A percentile compares a stretch with the other conserved stretches of the same genome.
Conservation (phyloP, 1,140 invertebrate genomes). For the Drosophila sucinea region DNA sequence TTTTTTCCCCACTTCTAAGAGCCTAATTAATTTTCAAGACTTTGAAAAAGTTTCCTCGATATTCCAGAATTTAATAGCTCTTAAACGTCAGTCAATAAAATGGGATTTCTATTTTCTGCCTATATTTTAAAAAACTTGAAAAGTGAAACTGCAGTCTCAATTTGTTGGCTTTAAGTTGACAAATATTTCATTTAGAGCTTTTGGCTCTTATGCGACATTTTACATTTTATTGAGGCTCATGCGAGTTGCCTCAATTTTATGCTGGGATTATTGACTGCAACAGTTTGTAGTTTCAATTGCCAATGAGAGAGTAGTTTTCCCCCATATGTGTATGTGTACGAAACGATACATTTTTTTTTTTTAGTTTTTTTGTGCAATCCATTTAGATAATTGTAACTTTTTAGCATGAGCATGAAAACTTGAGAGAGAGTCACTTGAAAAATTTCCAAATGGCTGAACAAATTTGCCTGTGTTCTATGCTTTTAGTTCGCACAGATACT, state of each 20-base stretch:
- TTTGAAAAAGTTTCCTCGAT: too few species aligned
- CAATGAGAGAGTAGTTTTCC: neutral
- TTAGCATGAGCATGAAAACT: conserved; percentile 50
- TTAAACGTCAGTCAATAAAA: too few species aligned
- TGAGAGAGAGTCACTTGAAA: conserved; percentile 58
- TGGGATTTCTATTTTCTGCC: too few species aligned
- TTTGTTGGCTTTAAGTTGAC: neutral
- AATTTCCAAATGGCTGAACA: conserved; percentile 74
- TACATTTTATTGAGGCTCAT: conserved; percentile 12
- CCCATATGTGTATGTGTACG: neutral
- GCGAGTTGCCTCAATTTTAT: conserved; percentile 17
- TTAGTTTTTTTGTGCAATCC: conserved; percentile 32
- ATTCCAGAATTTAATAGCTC: too few species aligned
- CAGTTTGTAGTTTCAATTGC: conserved; percentile 45
- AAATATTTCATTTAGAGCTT: neutral
- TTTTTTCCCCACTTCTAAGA: too few species aligned
- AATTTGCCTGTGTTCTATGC: conserved; percentile 59
- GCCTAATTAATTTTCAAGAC: too few species aligned
- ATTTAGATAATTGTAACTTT: conserved; percentile 77
- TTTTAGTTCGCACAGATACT: conserved; percentile 27
- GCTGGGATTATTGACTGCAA: conserved; percentile 19
- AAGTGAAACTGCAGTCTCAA: neutral
- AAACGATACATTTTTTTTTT: neutral
- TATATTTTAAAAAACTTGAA: neutral
- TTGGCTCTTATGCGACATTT: conserved; percentile 3